Base-by-base conservation (phyloP, 2,888 invertebrate genomes). In the Lutraria lutraria region DNA sequence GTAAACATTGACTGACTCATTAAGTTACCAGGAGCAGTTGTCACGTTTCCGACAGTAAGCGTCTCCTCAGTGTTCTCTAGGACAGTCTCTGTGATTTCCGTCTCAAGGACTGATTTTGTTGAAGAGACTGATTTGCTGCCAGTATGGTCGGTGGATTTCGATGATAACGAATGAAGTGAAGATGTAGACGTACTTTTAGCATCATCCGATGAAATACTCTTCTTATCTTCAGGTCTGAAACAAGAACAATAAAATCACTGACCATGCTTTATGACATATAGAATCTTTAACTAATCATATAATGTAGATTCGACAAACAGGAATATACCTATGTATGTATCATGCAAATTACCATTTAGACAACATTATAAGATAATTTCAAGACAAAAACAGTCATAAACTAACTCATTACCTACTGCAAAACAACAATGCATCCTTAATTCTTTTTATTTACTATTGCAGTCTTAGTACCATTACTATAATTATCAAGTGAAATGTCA, bases 101-200 rank as follows among this genome's bases (percentile, higher is more conserved):
- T 93, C 89, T 94, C 94, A 29, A 93, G 86, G 83, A 94, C 88
- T 25, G 88, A 82, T 85, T 87, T 90, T 31, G 76, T 43, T 3
- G 85, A 68, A 87, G 90, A 82, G 21, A 94, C 89, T 15, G 95
- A 92, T 84, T 95, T 95, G 83, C 94, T 94, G 34, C 94, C 63
- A 13, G 89, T 56, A 29, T 85, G 68, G 43, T 92, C 90, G 60
- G 87, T 79, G 16, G 87, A 88, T 87, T 89, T 91, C 54, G 86
- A 83, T 31, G 87, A 92, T 76, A 88, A 83, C 91, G 91, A 95
- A 80, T 95, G 93, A 80, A 95, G 93, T 0, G 95, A 95, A 4
- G 96, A 95, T 6, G 95, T 93, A 0, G 96, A 95, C 34, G 94
- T 94, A 81, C 93, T 94, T 83, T 94, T 95, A 60, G 95, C 95